Evolutionary conservation across 2,888 invertebrate genomes (phyloP).

Genomic region (Scaptomyza cyrtandrae): DNA sequence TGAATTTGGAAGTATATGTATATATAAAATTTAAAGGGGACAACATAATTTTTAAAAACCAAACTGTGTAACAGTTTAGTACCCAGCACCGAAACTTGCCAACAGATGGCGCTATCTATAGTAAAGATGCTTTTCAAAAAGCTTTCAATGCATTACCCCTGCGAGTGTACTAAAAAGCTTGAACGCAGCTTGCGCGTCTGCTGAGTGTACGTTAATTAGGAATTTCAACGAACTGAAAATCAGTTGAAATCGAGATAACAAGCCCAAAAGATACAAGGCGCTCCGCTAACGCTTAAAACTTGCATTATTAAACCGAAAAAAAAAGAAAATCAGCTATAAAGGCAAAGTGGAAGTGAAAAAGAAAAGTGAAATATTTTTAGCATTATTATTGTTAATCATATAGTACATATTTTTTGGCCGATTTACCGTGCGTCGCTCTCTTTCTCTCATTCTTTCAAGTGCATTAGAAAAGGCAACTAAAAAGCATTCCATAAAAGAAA

Average conservation of each 20-base stretch:
- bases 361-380: slow-evolving; percentile 24
- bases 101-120: slow-evolving; percentile 48
- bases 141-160: slow-evolving; percentile 48
- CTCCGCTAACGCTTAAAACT: slow-evolving; percentile 42
- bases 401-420: slow-evolving; percentile 32
- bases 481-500: slow-evolving; percentile 58
- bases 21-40: background rate
- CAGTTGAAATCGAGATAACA: slow-evolving; percentile 84
- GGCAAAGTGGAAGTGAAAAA: slow-evolving; percentile 41
- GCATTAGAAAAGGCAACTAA: slow-evolving; percentile 35
- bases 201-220: slow-evolving; percentile 73
- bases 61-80: background rate
- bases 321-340: slow-evolving; percentile 25
- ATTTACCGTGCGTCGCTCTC: slow-evolving; percentile 36
- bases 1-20: too few relatives aligned
- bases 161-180: slow-evolving; percentile 67
- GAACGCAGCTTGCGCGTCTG: slow-evolving; percentile 48
- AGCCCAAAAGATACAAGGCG: slow-evolving; percentile 71
- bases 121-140: slow-evolving; percentile 6
- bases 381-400: slow-evolving; percentile 44
- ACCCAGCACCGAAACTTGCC: background rate
- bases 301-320: slow-evolving; percentile 29
- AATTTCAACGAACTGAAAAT: slow-evolving; percentile 75
- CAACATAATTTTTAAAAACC: background rate
- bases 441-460: slow-evolving; percentile 2